These are phyloP conservation scores for Euproctis similis DNA, from an alignment of 2,888 invertebrate genomes.

Conservation along the genomic window DNA sequence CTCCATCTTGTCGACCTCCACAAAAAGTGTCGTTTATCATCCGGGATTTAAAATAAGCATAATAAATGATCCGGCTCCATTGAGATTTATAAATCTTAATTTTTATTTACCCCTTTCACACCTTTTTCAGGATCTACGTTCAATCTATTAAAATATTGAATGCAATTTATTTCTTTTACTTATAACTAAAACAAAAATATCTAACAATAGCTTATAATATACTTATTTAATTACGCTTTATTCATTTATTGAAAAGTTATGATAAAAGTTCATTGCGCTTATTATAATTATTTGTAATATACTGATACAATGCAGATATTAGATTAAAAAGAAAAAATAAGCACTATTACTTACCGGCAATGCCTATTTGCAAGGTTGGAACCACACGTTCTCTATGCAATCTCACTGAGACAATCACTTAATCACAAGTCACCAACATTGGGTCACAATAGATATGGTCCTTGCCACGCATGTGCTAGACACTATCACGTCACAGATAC, in stretches of 20 bases:
- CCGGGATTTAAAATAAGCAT: constrained; percentile 11
- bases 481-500: constrained; percentile 63
- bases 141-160: too few species aligned
- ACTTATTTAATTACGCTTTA: too few species aligned
- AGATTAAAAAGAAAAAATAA: too few species aligned
- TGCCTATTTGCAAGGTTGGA: constrained; percentile 36
- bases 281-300: constrained; percentile 31
- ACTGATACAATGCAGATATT: too few species aligned
- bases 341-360: constrained; percentile 49
- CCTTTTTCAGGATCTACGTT: too few species aligned
- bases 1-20: constrained; percentile 1
- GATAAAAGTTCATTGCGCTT: too few species aligned
- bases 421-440: constrained; percentile 57
- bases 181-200: too few species aligned
- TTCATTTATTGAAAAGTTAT: too few species aligned
- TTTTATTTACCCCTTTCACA: not conserved
- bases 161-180: too few species aligned
- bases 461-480: constrained; percentile 51
- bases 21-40: not conserved
- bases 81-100: not conserved
- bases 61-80: constrained; percentile 8
- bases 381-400: constrained; percentile 41
- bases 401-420: constrained; percentile 44
- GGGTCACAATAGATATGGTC: constrained; percentile 37
- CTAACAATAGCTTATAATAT: too few species aligned